Evolutionary conservation across 2,113 vertebrate genomes (phyloP), one percentile per base, ranked within the genome.

Genomic region (Lucifuga dentata): DNA sequence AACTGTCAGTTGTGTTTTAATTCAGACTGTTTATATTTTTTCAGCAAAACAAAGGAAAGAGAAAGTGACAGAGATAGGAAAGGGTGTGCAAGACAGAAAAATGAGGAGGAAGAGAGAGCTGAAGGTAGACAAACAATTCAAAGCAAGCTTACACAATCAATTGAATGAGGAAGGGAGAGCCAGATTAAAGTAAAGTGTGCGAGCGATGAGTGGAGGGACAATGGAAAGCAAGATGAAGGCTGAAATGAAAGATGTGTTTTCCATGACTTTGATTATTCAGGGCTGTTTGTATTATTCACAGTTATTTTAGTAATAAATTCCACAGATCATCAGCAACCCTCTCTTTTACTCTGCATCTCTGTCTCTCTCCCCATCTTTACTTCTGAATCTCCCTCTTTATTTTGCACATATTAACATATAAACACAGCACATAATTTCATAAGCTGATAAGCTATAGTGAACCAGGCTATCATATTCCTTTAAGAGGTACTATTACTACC

Each of bases 1-100:
- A 81, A 84, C 88, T 86, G 86, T 89, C 88, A 86, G 73, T 70
- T 80, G 85, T 58, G 75, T 78, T 90, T 83, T 83, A 76, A 85
- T 84, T 87, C 85, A 83, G 67, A 56, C 50, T 5, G 29, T 68
- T 68, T 88, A 82, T 77, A 73, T 80, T 88, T 80, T 70, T 75
- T 75, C 29, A 55, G 67, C 39, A 80, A 84, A 88, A 75, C 59
- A 79, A 81, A 81, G 66, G 7, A 35, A 19, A 65, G 17, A 63
- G 57, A 20, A 1, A 35, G 65, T 41, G 73, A 76, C 49, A 44
- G 57, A 68, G 70, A 68, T 20, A 36, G 29, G 32, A 29, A 29
- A 29, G 39, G 21, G 43, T 17, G 48, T 21, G 38, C 13, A 52
- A 50, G 61, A 35, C n/a, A 46, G 60, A 26, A 56, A 17, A 20